Conservation (phyloP, 2,888 invertebrate species). For the Linnaemya vulpina region DNA sequence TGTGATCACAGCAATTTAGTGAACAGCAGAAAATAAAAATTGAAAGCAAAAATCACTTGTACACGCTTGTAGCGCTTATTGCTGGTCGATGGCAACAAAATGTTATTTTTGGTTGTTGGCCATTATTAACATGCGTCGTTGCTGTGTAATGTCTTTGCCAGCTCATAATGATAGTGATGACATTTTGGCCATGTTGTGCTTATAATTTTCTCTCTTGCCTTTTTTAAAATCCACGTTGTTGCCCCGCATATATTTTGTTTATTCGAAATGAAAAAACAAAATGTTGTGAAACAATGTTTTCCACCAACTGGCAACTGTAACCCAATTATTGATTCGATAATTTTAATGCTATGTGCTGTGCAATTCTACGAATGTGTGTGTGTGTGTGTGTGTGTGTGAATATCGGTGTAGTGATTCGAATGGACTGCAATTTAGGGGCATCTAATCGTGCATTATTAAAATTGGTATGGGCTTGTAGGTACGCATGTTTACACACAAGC, state of each 20-base stretch:
- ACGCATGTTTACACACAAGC: neutral
- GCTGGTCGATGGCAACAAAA: constrained; percentile 26
- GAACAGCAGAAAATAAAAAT: constrained; percentile 1
- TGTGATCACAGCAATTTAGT: neutral
- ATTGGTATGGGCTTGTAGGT: neutral
- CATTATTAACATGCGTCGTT: constrained; percentile 35
- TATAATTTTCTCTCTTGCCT: constrained; percentile 12
- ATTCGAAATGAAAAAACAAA: constrained; percentile 38
- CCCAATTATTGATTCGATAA: constrained; percentile 5
- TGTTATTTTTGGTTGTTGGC: constrained; percentile 19
- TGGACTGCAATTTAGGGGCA: constrained; percentile 25
- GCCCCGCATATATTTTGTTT: neutral
- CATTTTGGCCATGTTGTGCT: constrained; percentile 24
- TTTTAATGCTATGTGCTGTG: neutral
- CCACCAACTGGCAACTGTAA: neutral
- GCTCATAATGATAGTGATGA: constrained; percentile 43
- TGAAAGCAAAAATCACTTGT: constrained; percentile 22
- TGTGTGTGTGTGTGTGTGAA: no score
- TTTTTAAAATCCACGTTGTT: neutral
- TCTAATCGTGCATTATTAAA: constrained; percentile 28
- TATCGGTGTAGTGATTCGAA: no score
- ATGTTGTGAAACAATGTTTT: constrained; percentile 1
- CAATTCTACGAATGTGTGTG: neutral
- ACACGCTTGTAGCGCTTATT: constrained; percentile 37
- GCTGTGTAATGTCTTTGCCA: constrained; percentile 26